Base-by-base conservation (phyloP, 2,888 invertebrate genomes). In the Crepidodera aurea region DNA sequence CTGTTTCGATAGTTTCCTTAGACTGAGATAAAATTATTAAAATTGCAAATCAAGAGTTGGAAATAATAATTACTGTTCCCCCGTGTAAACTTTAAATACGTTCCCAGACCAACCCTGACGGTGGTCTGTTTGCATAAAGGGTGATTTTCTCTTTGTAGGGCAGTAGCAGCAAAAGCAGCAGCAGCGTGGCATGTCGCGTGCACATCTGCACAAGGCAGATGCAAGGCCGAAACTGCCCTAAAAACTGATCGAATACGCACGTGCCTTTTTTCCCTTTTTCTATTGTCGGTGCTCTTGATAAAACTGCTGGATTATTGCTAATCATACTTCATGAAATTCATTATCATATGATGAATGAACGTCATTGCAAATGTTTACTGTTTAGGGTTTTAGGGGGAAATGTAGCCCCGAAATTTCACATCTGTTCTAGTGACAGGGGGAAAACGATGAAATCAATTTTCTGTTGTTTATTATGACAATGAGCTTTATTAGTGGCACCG, bases 261-360 rank as follows among this genome's bases (percentile, higher is more conserved):
- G 62, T 62, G 62, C 62, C 27, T 12, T 46, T 37, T 42, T 42
- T n/a, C n/a, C 42, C 44, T 13, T 25, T 25, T 12, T 42, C 62
- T 39, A 48, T 58, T 58, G 62, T 62, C 34, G 34, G 29, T 13
- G 19, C 44, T 55, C 56, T 25, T 34, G 29, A 44, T 44, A 53
- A 57, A 57, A 58, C 46, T 53, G 25, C 37, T 19, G 58, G 62
- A 62, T 62, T 62, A 58, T 48, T 62, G 53, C 53, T 62, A 54
- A 62, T 62, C 54, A 54, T 58, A 62, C 62, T 62, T 57, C 62
- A 54, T 37, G 58, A 46, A 58, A 62, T 59, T 56, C 56, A 56
- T 56, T 56, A 56, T 46, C 56, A 56, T 56, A 19, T 27, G 37
- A 46, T 56, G 56, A 56, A 56, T 56, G 46, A 15, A 15, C 32